Evolutionary conservation across 2,113 vertebrate genomes (phyloP).

Genomic region (Hirundichthys speculiger): DNA sequence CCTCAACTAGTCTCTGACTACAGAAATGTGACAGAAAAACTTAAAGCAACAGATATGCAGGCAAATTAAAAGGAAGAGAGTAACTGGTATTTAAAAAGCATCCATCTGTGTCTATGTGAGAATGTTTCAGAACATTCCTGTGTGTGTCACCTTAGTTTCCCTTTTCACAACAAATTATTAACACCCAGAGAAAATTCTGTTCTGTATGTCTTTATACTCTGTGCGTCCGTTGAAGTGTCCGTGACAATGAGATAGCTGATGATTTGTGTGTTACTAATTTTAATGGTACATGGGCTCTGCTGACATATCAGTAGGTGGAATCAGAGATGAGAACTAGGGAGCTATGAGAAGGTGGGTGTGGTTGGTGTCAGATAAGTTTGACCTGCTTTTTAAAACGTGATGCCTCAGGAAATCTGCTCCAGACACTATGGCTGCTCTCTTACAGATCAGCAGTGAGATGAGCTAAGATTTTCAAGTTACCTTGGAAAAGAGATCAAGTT

Average conservation of each 20-base stretch:
- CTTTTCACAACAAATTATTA: slow-evolving; percentile 16
- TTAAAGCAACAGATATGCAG: no score
- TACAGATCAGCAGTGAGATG: slow-evolving; percentile 27
- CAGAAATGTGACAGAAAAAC: no score
- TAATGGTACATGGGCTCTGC: slow-evolving; percentile 38
- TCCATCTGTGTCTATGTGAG: background rate
- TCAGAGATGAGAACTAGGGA: slow-evolving; percentile 33
- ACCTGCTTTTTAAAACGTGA: slow-evolving; percentile 58
- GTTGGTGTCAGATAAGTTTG: slow-evolving; percentile 48
- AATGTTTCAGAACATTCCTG: slow-evolving; percentile 18
- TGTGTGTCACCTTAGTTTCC: slow-evolving; percentile 23
- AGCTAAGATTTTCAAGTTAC: slow-evolving; percentile 1
- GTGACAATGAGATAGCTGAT: slow-evolving; percentile 52
- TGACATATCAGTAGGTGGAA: slow-evolving; percentile 48
- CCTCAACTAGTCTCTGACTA: no score
- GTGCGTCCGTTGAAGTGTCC: slow-evolving; percentile 21
- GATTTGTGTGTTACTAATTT: slow-evolving; percentile 68
- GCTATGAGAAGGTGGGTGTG: slow-evolving; percentile 19
- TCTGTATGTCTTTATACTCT: slow-evolving; percentile 20
- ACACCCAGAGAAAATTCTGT: slow-evolving; percentile 18
- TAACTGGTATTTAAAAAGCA: no score
- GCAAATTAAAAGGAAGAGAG: no score
- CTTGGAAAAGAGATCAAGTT: slow-evolving; percentile 19
- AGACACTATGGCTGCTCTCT: slow-evolving; percentile 27
- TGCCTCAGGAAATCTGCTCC: slow-evolving; percentile 31